Base-by-base conservation (phyloP, 2,113 vertebrate genomes). In the Plestiodon gilberti region DNA sequence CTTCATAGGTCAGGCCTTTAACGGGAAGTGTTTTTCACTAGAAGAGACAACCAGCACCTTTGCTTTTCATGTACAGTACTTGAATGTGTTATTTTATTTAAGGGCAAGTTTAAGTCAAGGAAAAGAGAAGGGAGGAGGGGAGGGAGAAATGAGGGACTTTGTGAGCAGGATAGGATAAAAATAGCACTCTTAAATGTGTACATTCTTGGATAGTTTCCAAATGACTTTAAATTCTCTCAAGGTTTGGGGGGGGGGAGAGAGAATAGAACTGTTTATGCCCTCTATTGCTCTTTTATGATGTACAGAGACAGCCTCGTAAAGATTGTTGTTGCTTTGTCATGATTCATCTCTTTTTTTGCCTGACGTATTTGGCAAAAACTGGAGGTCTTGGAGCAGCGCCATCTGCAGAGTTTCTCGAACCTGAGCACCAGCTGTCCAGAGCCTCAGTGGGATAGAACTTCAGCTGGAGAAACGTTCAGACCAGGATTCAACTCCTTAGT, bases 181-280 rank as follows among this genome's bases (percentile, higher is more conserved):
- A 88, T 61, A 93, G 78, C 67, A 22, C 70, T 83, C 48, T 91
- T 90, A 91, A 93, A 93, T 88, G 88, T 57, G 83, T 87, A 11
- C 3, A 89, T 59, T 77, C 83, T 38, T 87, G 65, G 80, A 43
- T 22, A 25, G 73, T 83, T 89, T 93, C 87, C 84, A 88, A 88
- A 87, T 18, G 48, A 87, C 81, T 93, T 88, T 83, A 76, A 88
- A 91, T 82, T 82, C 74, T 93, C 92, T 74, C 11, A 57, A 38
- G 86, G 38, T 77, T 87, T 89, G 40, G 0, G 81, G 71, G 64
- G 38, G 10, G 4, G 1, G 3, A n/a, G n/a, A 1, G 14, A 9
- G 67, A 64, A 61, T 59, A 73, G 35, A 33, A 14, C 2, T 0
- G 73, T 65, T 85, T 77, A 10, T 48, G 43, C 75, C 57, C 62